These are phyloP conservation scores for Balanococcus diminutus DNA, from an alignment of 2,888 invertebrate species.

Conservation along the genomic window DNA sequence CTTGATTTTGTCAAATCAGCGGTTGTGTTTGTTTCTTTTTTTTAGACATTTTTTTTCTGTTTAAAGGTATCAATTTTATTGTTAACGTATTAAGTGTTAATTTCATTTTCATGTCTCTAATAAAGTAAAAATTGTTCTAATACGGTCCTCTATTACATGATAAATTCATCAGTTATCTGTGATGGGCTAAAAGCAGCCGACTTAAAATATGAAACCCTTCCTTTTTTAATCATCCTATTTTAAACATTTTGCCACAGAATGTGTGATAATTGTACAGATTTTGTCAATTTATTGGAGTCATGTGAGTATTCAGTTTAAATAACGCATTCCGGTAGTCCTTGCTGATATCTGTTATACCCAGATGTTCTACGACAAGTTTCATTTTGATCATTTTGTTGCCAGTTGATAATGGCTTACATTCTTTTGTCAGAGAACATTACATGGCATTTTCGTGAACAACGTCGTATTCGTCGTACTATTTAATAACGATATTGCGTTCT, in stretches of 20 bases:
- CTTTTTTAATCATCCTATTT: not conserved
- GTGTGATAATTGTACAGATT: conserved; percentile 94
- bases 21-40: conserved; percentile 11
- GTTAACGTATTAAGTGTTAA: not conserved
- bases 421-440: not conserved
- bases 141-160: not conserved
- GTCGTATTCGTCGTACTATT: conserved; percentile 44
- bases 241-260: conserved; percentile 7
- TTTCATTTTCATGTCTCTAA: not conserved
- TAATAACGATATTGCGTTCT: not conserved
- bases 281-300: conserved; percentile 86
- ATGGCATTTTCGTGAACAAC: conserved; percentile 59
- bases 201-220: not conserved
- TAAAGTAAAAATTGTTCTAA: not conserved
- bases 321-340: not conserved
- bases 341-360: not conserved
- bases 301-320: conserved; percentile 69
- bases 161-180: conserved; percentile 6
- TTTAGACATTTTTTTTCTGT: not conserved
- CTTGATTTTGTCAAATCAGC: not conserved
- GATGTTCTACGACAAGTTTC: not conserved
- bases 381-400: not conserved
- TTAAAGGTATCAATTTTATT: not conserved
- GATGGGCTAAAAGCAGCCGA: conserved; percentile 3
- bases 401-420: not conserved